These are phyloP conservation scores for Agriopis aurantiaria DNA, from an alignment of 2,888 invertebrate genomes.

Conservation along the genomic window DNA sequence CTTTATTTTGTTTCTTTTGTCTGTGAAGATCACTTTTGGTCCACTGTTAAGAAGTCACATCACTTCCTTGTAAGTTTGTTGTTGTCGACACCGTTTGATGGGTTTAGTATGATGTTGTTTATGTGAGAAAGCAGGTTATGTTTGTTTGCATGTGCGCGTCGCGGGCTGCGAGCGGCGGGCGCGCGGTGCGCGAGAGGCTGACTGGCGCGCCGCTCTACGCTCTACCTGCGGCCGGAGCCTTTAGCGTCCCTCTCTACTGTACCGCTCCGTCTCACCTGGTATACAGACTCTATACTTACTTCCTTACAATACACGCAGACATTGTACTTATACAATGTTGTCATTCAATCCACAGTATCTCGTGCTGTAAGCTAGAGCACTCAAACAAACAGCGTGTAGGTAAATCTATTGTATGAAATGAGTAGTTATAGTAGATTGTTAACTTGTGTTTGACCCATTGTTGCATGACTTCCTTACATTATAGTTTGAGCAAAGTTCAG, in stretches of 20 bases:
- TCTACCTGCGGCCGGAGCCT: conserved; percentile 70
- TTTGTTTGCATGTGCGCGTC: conserved; percentile 50
- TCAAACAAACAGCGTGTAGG: conserved; percentile 2
- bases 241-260: conserved; percentile 69
- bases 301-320: conserved; percentile 10
- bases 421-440: not conserved
- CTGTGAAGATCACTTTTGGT: conserved; percentile 49
- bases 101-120: conserved; percentile 57
- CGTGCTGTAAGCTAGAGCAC: conserved; percentile 18
- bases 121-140: conserved; percentile 64
- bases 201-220: conserved; percentile 71
- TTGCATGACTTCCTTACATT: not conserved
- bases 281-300: conserved; percentile 21
- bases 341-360: conserved; percentile 26
- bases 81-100: conserved; percentile 35
- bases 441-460: not conserved
- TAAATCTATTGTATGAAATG: not conserved
- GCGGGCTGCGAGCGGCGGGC: conserved; percentile 60
- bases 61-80: conserved; percentile 27
- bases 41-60: conserved; percentile 44
- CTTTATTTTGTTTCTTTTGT: conserved; percentile 35
- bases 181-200: conserved; percentile 72
- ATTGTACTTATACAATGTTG: conserved; percentile 18
- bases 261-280: conserved; percentile 62
- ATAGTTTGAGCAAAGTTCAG: not conserved